Evolutionary conservation across 2,797 vertebrate species (phyloP), one percentile per base, ranked within the genome.

Genomic region (Cirrhinus molitorella): DNA sequence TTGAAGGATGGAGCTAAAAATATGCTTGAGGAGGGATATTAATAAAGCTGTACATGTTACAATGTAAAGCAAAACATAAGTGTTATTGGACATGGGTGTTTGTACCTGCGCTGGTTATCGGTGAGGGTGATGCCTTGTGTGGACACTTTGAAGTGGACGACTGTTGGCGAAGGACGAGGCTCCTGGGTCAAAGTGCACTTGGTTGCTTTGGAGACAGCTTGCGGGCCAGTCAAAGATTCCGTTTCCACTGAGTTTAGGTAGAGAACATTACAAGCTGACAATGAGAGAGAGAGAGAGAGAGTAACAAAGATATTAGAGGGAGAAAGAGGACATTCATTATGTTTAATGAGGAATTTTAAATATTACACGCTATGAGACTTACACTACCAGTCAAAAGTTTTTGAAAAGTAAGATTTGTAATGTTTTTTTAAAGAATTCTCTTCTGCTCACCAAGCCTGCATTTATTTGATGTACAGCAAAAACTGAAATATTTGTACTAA

Each of bases 71-170:
- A 21, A 73, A 53, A 73, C 47, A 8, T 68, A 13, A 5, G 71
- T 75, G 34, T 45, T 71, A 34, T 34, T 66, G 37, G 43, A 55
- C 16, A 17, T 59, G 59, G 79, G 57, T 53, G 28, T 16, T 88
- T 87, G 83, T 90, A 97, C 97, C 97, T 96, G 90, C 97, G 95
- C 89, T 97, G 96, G 92, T 94, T 97, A 94, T 98, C 97, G 0
- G 97, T 98, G 45, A 97, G 92, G 0, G 96, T 98, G 88, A 98
- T 96, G 80, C 97, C 97, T 90, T 96, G 96, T 81, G 95, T 91
- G 0, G 97, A 97, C 90, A 98, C 97, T 93, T 98, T 98, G 91
- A 98, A 98, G 92, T 98, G 97, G 86, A 97, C 96, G 72, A 95
- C 68, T 0, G 96, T 96, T 71, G 96, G 94, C 0, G 90, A 89